Conservation (phyloP, 2,797 vertebrate genomes). For the Sphenopsis melanotis region DNA sequence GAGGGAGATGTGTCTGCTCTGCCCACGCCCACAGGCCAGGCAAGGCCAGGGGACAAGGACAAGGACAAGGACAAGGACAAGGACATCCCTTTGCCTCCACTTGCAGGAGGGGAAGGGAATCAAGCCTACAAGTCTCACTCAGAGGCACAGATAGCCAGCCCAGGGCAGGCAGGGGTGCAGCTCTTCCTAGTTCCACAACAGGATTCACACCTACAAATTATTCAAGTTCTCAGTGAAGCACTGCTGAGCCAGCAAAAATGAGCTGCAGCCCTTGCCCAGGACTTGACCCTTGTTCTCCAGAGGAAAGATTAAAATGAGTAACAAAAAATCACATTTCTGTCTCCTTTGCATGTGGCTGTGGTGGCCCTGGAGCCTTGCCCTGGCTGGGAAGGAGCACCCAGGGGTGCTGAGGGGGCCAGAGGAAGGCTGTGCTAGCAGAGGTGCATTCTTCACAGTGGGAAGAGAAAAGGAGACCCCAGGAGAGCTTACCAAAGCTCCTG, state of each 20-base stretch:
- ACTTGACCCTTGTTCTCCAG: background rate
- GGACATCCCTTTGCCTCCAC: background rate
- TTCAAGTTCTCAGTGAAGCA: background rate
- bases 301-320: background rate
- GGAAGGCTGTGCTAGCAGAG: background rate
- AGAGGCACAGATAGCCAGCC: background rate
- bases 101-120: background rate
- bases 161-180: background rate
- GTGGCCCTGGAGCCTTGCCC: background rate
- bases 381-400: fast-evolving
- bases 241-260: background rate
- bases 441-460: background rate
- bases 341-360: fast-evolving
- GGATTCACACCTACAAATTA: background rate
- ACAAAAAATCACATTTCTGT: background rate
- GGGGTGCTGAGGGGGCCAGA: background rate
- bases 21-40: background rate
- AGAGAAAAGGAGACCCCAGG: background rate
- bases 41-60: background rate
- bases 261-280: background rate
- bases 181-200: background rate
- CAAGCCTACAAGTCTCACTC: background rate
- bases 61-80: background rate
- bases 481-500: background rate
- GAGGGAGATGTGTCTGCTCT: background rate